Conservation (phyloP, 2,888 invertebrate genomes). For the Sphaeridia pumilis region DNA sequence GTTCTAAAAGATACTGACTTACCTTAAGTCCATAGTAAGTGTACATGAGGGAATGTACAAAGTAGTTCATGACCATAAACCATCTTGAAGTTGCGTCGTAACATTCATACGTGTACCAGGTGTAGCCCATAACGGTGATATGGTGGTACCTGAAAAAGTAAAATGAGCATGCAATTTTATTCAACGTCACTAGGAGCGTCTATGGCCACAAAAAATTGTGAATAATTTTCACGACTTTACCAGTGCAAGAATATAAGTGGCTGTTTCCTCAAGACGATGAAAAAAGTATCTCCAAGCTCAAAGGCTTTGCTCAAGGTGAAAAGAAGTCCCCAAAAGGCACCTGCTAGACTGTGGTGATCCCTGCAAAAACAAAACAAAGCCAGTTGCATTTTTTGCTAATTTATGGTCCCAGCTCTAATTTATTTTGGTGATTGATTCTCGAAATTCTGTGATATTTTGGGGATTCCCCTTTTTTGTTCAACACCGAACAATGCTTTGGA, state of each 20-base stretch:
- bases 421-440: too few species aligned
- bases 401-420: too few species aligned
- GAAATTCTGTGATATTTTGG: too few species aligned
- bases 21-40: conserved; percentile 76
- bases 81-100: conserved; percentile 81
- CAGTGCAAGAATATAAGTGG: conserved; percentile 33
- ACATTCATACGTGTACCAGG: conserved; percentile 85
- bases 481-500: too few species aligned
- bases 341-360: conserved; percentile 27
- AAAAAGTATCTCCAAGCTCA: conserved; percentile 30
- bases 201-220: not conserved
- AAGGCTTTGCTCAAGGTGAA: conserved; percentile 33
- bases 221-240: conserved; percentile 17
- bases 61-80: conserved; percentile 93
- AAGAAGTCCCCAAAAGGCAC: conserved; percentile 33
- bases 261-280: conserved; percentile 31
- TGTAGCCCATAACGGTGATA: conserved; percentile 84
- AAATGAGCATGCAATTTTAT: not conserved
- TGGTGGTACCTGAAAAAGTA: conserved; percentile 58
- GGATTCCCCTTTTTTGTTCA: too few species aligned
- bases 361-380: conserved; percentile 10
- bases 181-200: not conserved
- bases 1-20: conserved; percentile 41
- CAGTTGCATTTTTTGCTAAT: too few species aligned
- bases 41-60: conserved; percentile 83